phyloP scores from a whole-genome alignment of 1,140 invertebrate genomes.

The Drosophila elegans region DNA sequence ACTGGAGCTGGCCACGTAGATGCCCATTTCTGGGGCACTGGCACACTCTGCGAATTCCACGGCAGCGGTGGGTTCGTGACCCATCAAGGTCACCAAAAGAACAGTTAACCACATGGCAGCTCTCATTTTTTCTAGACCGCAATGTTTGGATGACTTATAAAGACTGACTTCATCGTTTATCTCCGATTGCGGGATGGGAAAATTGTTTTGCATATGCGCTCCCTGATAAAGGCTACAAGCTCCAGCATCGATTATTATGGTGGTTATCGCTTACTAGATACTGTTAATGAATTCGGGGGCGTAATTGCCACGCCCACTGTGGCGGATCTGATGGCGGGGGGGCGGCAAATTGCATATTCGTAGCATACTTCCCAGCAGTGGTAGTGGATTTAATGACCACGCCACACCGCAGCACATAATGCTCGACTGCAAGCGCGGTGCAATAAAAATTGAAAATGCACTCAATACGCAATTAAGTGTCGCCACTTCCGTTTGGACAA shows the following conservation, averaged over 20 bases:
- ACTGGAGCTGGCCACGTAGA: constrained; percentile 40
- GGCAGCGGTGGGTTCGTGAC: neutral
- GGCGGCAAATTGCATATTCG: neutral
- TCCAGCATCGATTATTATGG: constrained; percentile 40
- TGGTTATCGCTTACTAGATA: constrained; percentile 30
- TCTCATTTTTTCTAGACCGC: constrained; percentile 18
- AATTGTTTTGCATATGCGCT: constrained; percentile 43
- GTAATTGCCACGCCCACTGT: constrained; percentile 2
- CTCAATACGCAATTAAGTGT: constrained; percentile 63
- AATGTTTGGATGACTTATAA: constrained; percentile 1
- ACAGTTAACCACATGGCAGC: constrained; percentile 1
- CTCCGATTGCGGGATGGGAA: neutral
- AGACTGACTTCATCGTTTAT: constrained; percentile 20
- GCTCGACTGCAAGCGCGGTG: constrained; percentile 6
- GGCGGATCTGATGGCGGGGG: neutral
- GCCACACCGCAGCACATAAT: constrained; percentile 28
- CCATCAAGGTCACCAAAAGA: constrained; percentile 11
- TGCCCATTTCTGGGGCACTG: constrained; percentile 18
- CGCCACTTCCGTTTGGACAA: constrained; percentile 48
- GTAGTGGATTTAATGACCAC: constrained; percentile 24
- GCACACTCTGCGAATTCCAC: constrained; percentile 30
- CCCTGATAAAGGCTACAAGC: constrained; percentile 29
- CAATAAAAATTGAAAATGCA: constrained; percentile 60
- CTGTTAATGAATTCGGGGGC: constrained; percentile 29
- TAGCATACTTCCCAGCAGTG: constrained; percentile 36